Evolutionary conservation across 2,113 vertebrate species (phyloP).

Genomic region (Tympanuchus pallidicinctus): DNA sequence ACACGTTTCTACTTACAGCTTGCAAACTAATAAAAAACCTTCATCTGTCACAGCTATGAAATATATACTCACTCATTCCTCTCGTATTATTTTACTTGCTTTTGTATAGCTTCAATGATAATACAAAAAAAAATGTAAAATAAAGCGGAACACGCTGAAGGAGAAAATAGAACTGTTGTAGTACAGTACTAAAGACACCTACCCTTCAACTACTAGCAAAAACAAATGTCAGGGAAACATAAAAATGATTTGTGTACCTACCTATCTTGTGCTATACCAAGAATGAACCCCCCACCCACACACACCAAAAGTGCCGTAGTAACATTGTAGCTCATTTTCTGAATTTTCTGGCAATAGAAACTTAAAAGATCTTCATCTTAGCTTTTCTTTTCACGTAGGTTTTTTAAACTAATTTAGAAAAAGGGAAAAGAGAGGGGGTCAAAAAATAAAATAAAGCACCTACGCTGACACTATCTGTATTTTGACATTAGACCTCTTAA

Average conservation of each 20-base stretch:
- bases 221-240: neutral
- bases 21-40: neutral
- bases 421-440: neutral
- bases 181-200: neutral
- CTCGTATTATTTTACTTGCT: neutral
- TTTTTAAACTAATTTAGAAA: slow-evolving; percentile 15
- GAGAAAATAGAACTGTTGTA: neutral
- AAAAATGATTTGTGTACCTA: neutral
- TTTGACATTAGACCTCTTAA: neutral
- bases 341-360: neutral
- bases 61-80: neutral
- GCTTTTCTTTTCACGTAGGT: neutral
- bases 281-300: neutral
- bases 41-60: neutral
- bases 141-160: neutral
- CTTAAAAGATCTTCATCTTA: neutral
- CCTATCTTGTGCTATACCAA: neutral
- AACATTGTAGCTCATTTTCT: neutral
- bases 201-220: neutral
- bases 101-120: neutral
- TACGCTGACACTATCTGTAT: neutral
- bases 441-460: neutral
- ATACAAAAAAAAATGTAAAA: neutral
- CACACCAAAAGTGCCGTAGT: neutral
- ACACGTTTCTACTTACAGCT: neutral